Conservation (phyloP, 2,888 invertebrate genomes). For the Plemyria rubiginata region DNA sequence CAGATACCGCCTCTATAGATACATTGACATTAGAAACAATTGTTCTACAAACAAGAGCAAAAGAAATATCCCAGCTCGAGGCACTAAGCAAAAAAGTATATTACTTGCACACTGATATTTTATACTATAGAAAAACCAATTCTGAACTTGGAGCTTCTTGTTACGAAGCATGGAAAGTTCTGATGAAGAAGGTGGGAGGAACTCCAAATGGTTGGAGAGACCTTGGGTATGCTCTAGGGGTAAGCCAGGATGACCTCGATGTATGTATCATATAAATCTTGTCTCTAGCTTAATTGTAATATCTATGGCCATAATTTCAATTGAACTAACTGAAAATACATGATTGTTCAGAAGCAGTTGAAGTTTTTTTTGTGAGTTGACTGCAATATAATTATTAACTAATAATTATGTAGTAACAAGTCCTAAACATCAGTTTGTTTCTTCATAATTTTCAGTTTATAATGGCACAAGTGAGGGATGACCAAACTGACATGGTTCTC, state of each 20-base stretch:
- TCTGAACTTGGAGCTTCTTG: conserved; percentile 68
- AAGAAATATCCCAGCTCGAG: conserved; percentile 66
- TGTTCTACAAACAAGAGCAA: conserved; percentile 63
- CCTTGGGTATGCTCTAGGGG: conserved; percentile 66
- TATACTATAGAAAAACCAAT: conserved; percentile 72
- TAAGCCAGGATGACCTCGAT: conserved; percentile 71
- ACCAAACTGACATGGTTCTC: conserved; percentile 82
- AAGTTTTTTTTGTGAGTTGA: too few species aligned
- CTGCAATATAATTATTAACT: too few species aligned
- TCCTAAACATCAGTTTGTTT: too few species aligned
- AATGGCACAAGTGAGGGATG: conserved; percentile 79
- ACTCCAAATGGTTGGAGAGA: conserved; percentile 73
- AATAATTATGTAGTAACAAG: too few species aligned
- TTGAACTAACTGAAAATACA: too few species aligned
- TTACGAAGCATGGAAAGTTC: conserved; percentile 70
- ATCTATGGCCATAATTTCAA: too few species aligned
- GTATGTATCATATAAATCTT: conserved; percentile 52
- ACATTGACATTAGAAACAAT: conserved; percentile 68
- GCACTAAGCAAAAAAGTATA: conserved; percentile 70
- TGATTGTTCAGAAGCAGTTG: too few species aligned
- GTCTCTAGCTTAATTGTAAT: too few species aligned
- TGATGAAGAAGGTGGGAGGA: conserved; percentile 73
- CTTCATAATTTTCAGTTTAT: conserved; percentile 67
- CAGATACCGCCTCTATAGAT: conserved; percentile 71
- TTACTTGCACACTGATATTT: conserved; percentile 68